Conservation (phyloP, 2,113 vertebrate genomes). For the Miniopterus natalensis region DNA sequence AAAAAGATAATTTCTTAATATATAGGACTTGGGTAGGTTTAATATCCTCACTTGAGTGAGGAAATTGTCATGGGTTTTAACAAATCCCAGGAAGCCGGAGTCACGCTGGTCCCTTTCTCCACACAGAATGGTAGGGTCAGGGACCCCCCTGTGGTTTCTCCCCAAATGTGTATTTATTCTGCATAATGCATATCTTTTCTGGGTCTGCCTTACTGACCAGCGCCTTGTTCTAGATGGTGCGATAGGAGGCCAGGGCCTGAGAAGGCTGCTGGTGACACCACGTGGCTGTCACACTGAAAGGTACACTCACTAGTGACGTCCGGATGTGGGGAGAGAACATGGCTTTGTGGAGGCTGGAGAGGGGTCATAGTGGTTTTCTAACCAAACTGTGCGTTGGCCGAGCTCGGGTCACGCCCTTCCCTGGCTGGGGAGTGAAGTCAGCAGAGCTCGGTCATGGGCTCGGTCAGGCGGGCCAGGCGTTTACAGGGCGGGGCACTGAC, state of each 20-base stretch:
- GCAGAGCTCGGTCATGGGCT: neutral
- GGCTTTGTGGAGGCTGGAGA: neutral
- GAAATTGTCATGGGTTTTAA: neutral
- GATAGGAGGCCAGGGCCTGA: neutral
- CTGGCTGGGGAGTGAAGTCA: neutral
- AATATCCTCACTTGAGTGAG: neutral
- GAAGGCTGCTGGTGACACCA: neutral
- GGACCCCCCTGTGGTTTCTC: neutral
- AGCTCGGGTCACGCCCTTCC: neutral
- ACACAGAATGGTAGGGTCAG: neutral
- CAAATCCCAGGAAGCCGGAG: neutral
- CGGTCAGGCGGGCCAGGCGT: neutral
- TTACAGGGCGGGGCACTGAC: conserved; percentile 80
- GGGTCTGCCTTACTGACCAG: neutral
- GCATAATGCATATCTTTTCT: neutral
- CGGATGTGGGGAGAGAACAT: neutral
- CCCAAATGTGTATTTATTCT: conserved; percentile 14
- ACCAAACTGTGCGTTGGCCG: too few species aligned
- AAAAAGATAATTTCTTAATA: neutral
- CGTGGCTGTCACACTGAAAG: too few species aligned
- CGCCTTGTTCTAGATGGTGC: neutral
- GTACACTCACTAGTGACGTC: neutral
- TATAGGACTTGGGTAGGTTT: neutral
- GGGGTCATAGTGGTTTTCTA: neutral
- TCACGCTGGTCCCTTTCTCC: neutral